A percentile compares a stretch with the other conserved stretches of the same genome.
Conservation (phyloP, 2,888 invertebrate species). For the Panorpa germanica region DNA sequence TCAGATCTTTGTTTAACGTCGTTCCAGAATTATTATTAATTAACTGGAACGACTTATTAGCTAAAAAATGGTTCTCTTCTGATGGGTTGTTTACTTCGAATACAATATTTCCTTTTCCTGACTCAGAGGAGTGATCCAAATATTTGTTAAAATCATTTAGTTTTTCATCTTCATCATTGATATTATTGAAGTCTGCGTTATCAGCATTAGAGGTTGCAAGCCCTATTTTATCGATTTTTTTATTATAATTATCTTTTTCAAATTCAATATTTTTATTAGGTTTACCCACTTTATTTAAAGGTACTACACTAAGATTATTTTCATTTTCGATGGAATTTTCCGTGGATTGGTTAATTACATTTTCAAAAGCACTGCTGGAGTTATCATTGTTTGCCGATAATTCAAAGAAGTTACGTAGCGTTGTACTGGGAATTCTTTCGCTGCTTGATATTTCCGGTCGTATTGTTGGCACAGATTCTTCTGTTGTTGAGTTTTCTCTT, state of each 20-base stretch:
- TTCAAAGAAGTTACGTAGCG: too few species aligned
- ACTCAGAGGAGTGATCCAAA: too few species aligned
- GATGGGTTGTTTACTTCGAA: too few species aligned
- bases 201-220: conserved; percentile 7
- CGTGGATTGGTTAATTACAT: too few species aligned
- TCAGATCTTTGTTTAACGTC: conserved; percentile 12
- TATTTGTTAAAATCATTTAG: too few species aligned
- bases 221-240: conserved; percentile 7
- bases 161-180: background rate
- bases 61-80: conserved; percentile 16
- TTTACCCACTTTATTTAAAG: conserved; percentile 10
- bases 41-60: conserved; percentile 14
- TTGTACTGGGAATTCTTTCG: too few species aligned
- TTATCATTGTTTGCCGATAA: too few species aligned
- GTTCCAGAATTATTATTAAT: conserved; percentile 12
- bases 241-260: conserved; percentile 5
- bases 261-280: conserved; percentile 2
- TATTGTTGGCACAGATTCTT: too few species aligned
- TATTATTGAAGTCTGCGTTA: conserved; percentile 5
- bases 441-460: too few species aligned
- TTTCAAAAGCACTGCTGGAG: too few species aligned
- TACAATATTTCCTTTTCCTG: too few species aligned
- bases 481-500: too few species aligned
- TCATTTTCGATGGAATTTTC: conserved; percentile 10
- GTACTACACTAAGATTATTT: conserved; percentile 10